These are phyloP conservation scores for Nestor notabilis DNA, from an alignment of 2,113 vertebrate genomes.

Conservation along the genomic window DNA sequence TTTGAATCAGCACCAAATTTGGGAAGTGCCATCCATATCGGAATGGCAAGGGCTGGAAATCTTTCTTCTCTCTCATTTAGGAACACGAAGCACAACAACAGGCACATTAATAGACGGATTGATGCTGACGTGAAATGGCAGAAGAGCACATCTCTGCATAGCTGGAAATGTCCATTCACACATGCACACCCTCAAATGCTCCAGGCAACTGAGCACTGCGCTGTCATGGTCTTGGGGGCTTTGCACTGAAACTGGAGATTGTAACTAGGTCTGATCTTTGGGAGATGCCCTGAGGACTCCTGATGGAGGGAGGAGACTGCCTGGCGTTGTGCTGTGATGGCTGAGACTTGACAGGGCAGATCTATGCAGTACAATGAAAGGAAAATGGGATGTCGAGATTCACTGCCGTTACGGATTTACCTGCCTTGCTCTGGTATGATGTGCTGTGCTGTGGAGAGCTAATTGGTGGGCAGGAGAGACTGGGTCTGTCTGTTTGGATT, in stretches of 20 bases:
- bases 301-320: not conserved
- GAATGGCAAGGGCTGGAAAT: not conserved
- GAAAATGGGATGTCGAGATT: not conserved
- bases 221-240: conserved; percentile 44
- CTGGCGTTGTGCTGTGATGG: not conserved
- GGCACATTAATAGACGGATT: not conserved
- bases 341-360: conserved; percentile 10
- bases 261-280: conserved; percentile 34
- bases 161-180: conserved; percentile 60
- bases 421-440: not conserved
- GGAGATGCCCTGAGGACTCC: conserved; percentile 35
- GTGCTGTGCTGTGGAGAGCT: not conserved
- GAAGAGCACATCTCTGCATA: conserved; percentile 18
- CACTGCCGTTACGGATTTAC: not conserved
- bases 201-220: not conserved
- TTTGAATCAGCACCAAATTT: not conserved
- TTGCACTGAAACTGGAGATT: conserved; percentile 11
- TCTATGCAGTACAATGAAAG: not conserved
- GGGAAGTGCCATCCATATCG: not conserved
- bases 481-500: not conserved
- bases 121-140: conserved; percentile 56
- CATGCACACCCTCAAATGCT: not conserved
- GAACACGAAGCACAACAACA: conserved; percentile 1
- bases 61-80: not conserved
- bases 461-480: not conserved